These are phyloP conservation scores for Adineta ricciae DNA, from an alignment of 2,888 invertebrate genomes.

Conservation along the genomic window DNA sequence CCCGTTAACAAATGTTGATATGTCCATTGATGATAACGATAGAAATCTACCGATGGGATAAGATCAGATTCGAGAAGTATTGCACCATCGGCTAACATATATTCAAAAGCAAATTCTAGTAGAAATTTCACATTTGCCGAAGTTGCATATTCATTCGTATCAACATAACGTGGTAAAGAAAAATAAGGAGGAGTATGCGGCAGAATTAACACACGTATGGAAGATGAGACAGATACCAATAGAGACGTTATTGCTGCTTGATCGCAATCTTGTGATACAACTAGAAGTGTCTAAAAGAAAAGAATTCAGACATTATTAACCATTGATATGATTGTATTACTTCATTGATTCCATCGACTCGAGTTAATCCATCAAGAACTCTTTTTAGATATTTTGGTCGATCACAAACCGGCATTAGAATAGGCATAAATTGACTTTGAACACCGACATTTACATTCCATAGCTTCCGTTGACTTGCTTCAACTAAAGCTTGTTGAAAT, in stretches of 20 bases:
- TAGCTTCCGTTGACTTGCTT: background rate
- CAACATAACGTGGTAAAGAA: background rate
- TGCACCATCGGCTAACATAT: background rate
- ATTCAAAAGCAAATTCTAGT: background rate
- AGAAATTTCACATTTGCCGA: background rate
- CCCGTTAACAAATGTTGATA: background rate
- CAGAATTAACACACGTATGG: background rate
- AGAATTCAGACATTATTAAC: no score
- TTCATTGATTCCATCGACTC: background rate
- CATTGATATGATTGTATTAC: background rate
- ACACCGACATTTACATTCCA: background rate
- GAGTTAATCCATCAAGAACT: background rate
- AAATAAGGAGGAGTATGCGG: background rate
- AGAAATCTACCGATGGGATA: background rate
- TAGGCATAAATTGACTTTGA: background rate
- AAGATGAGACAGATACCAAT: background rate
- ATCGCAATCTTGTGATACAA: background rate
- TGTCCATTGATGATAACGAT: conserved; percentile 1
- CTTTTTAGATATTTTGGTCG: background rate
- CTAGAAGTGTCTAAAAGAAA: background rate
- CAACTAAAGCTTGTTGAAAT: background rate
- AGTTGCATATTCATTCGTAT: background rate
- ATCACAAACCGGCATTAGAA: background rate
- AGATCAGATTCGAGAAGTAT: background rate
- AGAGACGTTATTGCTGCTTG: background rate